These are phyloP conservation scores for Apostichopus californicus DNA, from an alignment of 35 echinoderm and acorn worm species.

Conservation along the genomic window DNA sequence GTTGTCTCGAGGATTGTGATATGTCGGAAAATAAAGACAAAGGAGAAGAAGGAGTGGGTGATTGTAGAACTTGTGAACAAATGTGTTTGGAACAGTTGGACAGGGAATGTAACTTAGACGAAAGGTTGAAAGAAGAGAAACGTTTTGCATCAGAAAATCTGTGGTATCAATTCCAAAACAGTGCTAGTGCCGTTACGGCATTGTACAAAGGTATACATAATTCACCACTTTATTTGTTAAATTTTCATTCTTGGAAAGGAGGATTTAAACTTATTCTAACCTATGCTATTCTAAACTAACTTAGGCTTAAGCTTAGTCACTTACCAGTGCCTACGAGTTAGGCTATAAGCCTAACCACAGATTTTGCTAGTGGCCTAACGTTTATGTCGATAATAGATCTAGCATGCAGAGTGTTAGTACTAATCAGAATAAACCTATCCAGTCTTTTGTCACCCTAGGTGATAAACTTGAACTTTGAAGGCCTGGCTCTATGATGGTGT, in stretches of 20 bases:
- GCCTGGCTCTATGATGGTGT: no score
- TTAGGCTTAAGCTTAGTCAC: not conserved
- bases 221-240: not conserved
- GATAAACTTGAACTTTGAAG: no score
- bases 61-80: conserved; percentile 49
- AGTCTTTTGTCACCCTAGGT: no score
- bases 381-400: no score
- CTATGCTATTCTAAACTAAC: no score
- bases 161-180: conserved; percentile 59
- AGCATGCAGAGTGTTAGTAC: no score
- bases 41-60: conserved; percentile 7
- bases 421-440: no score
- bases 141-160: conserved; percentile 38
- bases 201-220: conserved; percentile 30
- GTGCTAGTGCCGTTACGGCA: conserved; percentile 49
- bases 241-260: not conserved
- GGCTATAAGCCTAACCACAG: not conserved
- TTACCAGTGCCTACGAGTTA: not conserved
- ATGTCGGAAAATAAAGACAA: not conserved
- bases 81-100: conserved; percentile 42
- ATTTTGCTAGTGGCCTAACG: no score
- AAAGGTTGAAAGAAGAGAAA: conserved; percentile 56
- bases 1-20: not conserved
- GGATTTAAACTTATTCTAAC: not conserved
- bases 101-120: conserved; percentile 45